Conservation (phyloP, 2,888 invertebrate species). For the Pollenia labialis region DNA sequence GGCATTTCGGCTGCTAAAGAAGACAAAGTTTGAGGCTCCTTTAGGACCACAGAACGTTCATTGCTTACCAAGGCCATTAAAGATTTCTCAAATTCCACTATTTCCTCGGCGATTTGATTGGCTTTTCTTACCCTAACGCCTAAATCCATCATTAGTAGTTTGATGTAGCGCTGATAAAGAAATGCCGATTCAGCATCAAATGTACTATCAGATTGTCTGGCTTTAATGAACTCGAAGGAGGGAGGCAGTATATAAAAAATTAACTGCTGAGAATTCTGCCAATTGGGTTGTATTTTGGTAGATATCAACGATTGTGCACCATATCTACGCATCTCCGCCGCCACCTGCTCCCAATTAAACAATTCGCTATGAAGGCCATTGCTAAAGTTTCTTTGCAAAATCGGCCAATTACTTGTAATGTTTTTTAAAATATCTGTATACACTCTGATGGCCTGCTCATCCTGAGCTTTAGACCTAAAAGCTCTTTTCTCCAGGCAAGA, state of each 20-base stretch:
- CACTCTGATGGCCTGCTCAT: conserved; percentile 70
- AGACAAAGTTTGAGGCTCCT: conserved; percentile 77
- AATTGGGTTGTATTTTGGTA: conserved; percentile 79
- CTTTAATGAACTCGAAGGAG: conserved; percentile 76
- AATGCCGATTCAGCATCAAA: conserved; percentile 76
- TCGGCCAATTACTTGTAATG: conserved; percentile 77
- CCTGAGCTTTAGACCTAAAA: conserved; percentile 51
- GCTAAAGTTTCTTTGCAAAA: conserved; percentile 75
- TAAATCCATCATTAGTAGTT: conserved; percentile 79
- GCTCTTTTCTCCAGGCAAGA: conserved; percentile 76
- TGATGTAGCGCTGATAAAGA: conserved; percentile 79
- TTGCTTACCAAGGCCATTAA: conserved; percentile 73
- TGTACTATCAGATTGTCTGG: conserved; percentile 41
- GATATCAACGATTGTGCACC: conserved; percentile 79
- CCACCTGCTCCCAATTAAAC: conserved; percentile 78
- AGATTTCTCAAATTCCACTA: conserved; percentile 78
- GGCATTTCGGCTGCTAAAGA: conserved; percentile 75
- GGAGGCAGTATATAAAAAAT: conserved; percentile 79
- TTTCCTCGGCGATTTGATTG: conserved; percentile 76
- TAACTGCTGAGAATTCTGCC: conserved; percentile 79
- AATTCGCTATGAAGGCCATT: neutral
- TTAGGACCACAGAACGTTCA: conserved; percentile 75
- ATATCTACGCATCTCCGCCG: conserved; percentile 79
- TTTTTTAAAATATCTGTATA: conserved; percentile 76
- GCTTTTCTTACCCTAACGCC: conserved; percentile 79